Conservation (phyloP, 2,113 vertebrate species). For the Solea senegalensis region DNA sequence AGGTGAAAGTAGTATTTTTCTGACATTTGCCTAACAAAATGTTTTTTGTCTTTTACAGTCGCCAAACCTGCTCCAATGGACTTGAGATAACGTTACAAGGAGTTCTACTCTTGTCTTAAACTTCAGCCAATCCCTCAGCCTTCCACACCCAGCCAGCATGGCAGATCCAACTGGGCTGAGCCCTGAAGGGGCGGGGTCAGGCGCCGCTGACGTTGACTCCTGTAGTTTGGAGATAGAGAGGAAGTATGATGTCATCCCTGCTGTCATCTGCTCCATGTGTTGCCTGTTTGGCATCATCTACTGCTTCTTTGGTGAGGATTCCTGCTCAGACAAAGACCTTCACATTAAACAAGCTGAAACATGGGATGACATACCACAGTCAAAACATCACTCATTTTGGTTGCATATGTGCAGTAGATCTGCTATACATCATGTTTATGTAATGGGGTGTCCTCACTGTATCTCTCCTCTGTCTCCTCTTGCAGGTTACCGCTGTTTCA, state of each 20-base stretch:
- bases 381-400: background rate
- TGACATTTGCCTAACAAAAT: background rate
- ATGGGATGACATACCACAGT: background rate
- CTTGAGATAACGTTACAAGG: conserved; percentile 59
- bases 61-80: conserved; percentile 63
- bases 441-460: background rate
- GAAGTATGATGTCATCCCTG: conserved; percentile 84
- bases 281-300: conserved; percentile 90
- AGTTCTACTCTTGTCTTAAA: conserved; percentile 10
- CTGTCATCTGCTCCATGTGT: conserved; percentile 87
- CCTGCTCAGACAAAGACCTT: background rate
- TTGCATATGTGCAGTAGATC: background rate
- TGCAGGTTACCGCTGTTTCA: conserved; percentile 91
- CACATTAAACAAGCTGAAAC: background rate
- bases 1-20: no score
- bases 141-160: conserved; percentile 54
- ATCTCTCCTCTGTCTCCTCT: background rate
- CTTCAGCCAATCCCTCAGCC: conserved; percentile 18
- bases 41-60: conserved; percentile 43
- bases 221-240: conserved; percentile 84
- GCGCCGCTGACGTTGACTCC: conserved; percentile 58
- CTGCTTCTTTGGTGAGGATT: conserved; percentile 88
- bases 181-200: conserved; percentile 67
- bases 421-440: background rate
- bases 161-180: conserved; percentile 77